These are phyloP conservation scores for Sitta europaea DNA, from an alignment of 2,113 vertebrate species.

Conservation along the genomic window DNA sequence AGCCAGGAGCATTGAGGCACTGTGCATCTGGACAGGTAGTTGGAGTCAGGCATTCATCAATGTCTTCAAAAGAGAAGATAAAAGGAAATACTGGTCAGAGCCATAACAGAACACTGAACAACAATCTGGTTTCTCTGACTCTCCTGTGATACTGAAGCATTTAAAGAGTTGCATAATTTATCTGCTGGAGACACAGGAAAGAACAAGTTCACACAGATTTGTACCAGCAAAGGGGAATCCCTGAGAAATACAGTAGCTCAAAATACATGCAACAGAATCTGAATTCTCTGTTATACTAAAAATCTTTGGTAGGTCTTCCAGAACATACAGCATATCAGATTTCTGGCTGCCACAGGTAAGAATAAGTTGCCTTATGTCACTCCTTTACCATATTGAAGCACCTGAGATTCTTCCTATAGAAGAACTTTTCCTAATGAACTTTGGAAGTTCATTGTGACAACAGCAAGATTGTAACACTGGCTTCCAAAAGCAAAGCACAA, in stretches of 20 bases:
- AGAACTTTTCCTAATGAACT: too few relatives aligned
- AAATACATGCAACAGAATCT: background rate
- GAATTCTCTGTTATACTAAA: background rate
- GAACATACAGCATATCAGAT: background rate
- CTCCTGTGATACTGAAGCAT: background rate
- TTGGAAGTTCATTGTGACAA: background rate
- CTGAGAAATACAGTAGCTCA: background rate
- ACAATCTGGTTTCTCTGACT: background rate
- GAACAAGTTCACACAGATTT: background rate
- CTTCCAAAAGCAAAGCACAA: background rate
- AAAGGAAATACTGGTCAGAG: background rate
- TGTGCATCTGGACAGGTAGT: slow-evolving; percentile 84
- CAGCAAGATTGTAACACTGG: background rate
- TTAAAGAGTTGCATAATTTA: background rate
- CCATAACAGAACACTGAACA: background rate
- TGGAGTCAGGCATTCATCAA: slow-evolving; percentile 84
- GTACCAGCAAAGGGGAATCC: background rate
- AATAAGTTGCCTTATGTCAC: background rate
- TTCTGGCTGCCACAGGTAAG: background rate
- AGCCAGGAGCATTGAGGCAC: slow-evolving; percentile 85
- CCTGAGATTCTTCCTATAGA: background rate
- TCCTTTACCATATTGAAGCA: background rate
- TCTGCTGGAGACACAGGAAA: background rate
- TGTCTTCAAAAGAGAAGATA: slow-evolving; percentile 72
- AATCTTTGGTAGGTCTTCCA: background rate